These are phyloP conservation scores for Hypercompe scribonia DNA, from an alignment of 2,888 invertebrate species.

Conservation along the genomic window DNA sequence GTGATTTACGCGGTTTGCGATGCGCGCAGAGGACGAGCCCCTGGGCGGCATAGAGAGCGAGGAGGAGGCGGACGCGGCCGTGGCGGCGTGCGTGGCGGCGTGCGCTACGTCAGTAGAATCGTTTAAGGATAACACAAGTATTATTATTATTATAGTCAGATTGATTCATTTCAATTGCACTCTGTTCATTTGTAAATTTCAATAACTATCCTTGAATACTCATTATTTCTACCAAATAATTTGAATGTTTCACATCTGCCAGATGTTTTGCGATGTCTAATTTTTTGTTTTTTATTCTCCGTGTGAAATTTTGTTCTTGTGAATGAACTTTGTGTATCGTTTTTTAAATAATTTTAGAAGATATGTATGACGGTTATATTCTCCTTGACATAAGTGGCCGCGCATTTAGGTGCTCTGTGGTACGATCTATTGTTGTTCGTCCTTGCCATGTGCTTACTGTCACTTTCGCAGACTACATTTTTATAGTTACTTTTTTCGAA, in stretches of 20 bases:
- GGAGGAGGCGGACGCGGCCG: constrained; percentile 77
- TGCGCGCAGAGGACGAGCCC: constrained; percentile 73
- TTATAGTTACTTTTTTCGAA: neutral
- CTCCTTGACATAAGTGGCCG: neutral
- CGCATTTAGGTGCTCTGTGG: neutral
- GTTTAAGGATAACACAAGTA: too few relatives aligned
- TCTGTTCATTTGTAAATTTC: too few relatives aligned
- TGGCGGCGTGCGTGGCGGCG: constrained; percentile 73
- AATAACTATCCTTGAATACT: neutral
- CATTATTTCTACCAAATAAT: neutral
- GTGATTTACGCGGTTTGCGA: too few relatives aligned
- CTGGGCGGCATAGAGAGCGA: constrained; percentile 79
- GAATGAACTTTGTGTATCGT: too few relatives aligned
- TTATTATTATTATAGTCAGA: too few relatives aligned
- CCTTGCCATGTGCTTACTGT: neutral
- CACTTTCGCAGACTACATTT: neutral
- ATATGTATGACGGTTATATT: neutral
- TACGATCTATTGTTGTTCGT: neutral
- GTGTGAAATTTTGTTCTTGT: neutral
- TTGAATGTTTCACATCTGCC: neutral
- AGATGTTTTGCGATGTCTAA: neutral
- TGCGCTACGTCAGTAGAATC: too few relatives aligned
- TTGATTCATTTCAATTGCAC: too few relatives aligned
- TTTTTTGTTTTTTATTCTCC: neutral
- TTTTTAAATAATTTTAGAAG: too few relatives aligned